Percentiles rank a stretch among this genome's conserved stretches.
Conservation (phyloP, 2,797 vertebrate species). For the Chromobotia macracanthus region DNA sequence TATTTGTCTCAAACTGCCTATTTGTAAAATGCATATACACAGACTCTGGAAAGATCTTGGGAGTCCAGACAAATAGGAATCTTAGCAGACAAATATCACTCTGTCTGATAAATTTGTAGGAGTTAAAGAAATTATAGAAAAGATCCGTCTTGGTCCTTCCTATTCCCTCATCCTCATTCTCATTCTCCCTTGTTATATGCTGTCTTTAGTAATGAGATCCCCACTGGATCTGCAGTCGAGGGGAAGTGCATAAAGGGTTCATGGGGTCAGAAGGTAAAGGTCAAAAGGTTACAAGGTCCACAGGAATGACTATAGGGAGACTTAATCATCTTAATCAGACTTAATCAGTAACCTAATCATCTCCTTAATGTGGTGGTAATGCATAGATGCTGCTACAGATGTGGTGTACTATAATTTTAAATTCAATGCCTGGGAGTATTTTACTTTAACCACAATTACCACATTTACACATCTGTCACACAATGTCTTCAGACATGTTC, state of each 20-base stretch:
- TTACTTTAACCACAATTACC: not conserved
- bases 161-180: conserved; percentile 20
- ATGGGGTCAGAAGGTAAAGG: conserved; percentile 46
- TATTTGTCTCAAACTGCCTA: conserved; percentile 12
- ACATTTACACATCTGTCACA: not conserved
- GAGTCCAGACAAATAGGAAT: too few relatives aligned
- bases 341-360: conserved; percentile 48
- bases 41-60: not conserved
- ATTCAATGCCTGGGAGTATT: not conserved
- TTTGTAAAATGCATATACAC: not conserved
- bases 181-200: conserved; percentile 43
- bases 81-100: not conserved
- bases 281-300: conserved; percentile 58
- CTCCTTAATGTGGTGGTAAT: conserved; percentile 24
- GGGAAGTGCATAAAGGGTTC: conserved; percentile 34
- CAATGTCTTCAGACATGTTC: not conserved
- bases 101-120: conserved; percentile 15
- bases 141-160: conserved; percentile 16
- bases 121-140: conserved; percentile 62
- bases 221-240: conserved; percentile 44
- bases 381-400: too few relatives aligned
- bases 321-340: conserved; percentile 46
- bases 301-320: conserved; percentile 59
- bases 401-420: not conserved
- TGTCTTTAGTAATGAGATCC: conserved; percentile 58